A percentile compares a stretch with the other conserved stretches of the same genome.
Conservation (phyloP, 2,797 vertebrate genomes). For the Helicolenus hilgendorfi region DNA sequence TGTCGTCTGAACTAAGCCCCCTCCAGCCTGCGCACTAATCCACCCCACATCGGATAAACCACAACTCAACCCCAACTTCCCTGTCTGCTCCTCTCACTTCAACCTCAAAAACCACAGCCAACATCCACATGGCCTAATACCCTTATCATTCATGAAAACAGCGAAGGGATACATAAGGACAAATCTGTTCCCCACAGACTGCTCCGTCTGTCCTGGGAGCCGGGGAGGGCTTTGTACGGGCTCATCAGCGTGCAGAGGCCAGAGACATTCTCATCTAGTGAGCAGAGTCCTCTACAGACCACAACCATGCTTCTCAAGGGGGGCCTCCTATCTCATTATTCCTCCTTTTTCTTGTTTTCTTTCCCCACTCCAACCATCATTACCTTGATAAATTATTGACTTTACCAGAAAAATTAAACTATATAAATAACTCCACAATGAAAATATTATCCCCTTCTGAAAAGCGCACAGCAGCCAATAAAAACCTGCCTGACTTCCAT, state of each 20-base stretch:
- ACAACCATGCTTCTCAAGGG: slow-evolving; percentile 50
- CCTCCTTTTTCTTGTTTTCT: slow-evolving; percentile 78
- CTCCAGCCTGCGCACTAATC: slow-evolving; percentile 35
- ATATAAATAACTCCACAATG: slow-evolving; percentile 86
- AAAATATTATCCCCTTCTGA: slow-evolving; percentile 89
- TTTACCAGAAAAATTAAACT: slow-evolving; percentile 87
- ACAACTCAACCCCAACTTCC: slow-evolving; percentile 59
- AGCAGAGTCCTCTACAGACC: slow-evolving; percentile 44
- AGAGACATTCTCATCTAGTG: slow-evolving; percentile 40
- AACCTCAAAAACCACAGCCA: slow-evolving; percentile 66
- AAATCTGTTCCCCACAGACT: slow-evolving; percentile 36
- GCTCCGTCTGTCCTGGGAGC: slow-evolving; percentile 36
- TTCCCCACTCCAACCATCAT: slow-evolving; percentile 83
- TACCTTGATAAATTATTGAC: slow-evolving; percentile 90
- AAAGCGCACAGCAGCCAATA: slow-evolving; percentile 84
- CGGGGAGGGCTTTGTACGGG: slow-evolving; percentile 31
- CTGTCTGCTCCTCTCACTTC: slow-evolving; percentile 52
- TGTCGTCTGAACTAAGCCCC: slow-evolving; percentile 56
- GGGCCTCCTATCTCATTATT: slow-evolving; percentile 81
- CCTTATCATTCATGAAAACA: slow-evolving; percentile 64
- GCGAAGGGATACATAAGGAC: slow-evolving; percentile 49
- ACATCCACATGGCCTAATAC: slow-evolving; percentile 69
- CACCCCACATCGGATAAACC: slow-evolving; percentile 57
- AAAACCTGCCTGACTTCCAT: slow-evolving; percentile 88
- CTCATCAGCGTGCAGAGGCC: slow-evolving; percentile 44